These are phyloP conservation scores for Centroberyx gerrardi DNA, from an alignment of 2,797 vertebrate genomes.

Conservation along the genomic window DNA sequence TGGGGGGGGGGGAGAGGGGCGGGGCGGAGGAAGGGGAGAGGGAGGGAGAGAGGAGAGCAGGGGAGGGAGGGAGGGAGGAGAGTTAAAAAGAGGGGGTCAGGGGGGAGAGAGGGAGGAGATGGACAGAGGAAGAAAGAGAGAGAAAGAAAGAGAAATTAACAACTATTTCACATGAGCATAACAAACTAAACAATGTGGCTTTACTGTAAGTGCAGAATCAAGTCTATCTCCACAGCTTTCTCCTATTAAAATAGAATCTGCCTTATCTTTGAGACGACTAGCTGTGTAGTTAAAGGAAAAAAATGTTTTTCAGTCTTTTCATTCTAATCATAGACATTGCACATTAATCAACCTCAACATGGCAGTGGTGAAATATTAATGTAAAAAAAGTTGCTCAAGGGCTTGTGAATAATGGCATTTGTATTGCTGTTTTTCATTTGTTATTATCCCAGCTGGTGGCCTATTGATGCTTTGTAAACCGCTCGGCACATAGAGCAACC, in stretches of 20 bases:
- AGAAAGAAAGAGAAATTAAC: background rate
- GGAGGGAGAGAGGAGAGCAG: conserved; percentile 7
- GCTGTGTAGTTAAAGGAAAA: background rate
- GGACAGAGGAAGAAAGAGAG: conserved; percentile 1
- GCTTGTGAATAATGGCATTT: conserved; percentile 57
- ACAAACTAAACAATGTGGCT: background rate
- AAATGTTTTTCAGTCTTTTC: background rate
- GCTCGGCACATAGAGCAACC: conserved; percentile 40
- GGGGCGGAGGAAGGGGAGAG: conserved; percentile 11
- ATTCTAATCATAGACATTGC: conserved; percentile 37
- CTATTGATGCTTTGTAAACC: conserved; percentile 70
- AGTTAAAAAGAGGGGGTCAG: background rate
- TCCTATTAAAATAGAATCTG: conserved; percentile 18
- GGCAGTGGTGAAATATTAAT: conserved; percentile 46
- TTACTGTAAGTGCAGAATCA: background rate
- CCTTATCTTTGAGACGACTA: background rate
- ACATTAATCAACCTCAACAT: conserved; percentile 44
- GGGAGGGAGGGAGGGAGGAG: conserved; percentile 19
- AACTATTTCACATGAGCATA: conserved; percentile 15
- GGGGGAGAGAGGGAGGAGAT: conserved; percentile 10
- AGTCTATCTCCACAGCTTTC: background rate
- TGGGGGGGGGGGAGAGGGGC: conserved; percentile 18
- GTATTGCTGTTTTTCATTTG: conserved; percentile 49
- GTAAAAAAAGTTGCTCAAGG: conserved; percentile 52
- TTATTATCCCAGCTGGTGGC: conserved; percentile 74